Percentiles rank a stretch among this genome's conserved stretches.
These are phyloP conservation scores for Agrochola circellaris DNA, from an alignment of 2,888 invertebrate genomes.

Conservation along the genomic window DNA sequence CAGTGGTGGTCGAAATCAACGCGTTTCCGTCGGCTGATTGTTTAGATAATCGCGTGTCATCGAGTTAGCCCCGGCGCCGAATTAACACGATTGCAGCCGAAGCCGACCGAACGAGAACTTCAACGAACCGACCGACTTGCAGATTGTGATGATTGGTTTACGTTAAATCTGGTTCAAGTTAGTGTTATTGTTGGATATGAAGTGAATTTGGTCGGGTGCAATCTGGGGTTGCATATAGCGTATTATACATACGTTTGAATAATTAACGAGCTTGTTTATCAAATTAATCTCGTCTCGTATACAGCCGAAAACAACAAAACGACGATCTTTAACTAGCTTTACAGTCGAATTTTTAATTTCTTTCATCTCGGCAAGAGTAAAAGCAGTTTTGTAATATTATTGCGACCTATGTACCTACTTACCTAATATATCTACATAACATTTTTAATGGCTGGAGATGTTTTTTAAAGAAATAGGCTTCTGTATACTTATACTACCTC, in stretches of 20 bases:
- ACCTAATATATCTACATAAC: no score
- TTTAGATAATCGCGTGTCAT: conserved; percentile 80
- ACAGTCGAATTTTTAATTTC: neutral
- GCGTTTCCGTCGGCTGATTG: conserved; percentile 73
- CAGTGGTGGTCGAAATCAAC: conserved; percentile 75
- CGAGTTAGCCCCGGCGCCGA: conserved; percentile 72
- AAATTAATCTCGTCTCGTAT: neutral
- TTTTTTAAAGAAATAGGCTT: neutral
- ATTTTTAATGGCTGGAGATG: neutral
- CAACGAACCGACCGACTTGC: conserved; percentile 61
- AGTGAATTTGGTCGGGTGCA: conserved; percentile 38
- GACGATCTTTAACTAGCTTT: neutral
- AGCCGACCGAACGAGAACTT: conserved; percentile 62
- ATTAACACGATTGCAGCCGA: conserved; percentile 74
- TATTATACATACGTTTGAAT: neutral
- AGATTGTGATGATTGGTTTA: conserved; percentile 65
- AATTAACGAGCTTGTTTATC: conserved; percentile 2
- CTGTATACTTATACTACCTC: neutral
- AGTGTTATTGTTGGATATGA: conserved; percentile 57
- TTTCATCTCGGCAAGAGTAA: neutral
- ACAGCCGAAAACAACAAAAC: neutral
- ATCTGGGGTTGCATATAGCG: neutral
- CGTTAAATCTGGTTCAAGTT: conserved; percentile 61
- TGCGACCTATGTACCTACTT: neutral
- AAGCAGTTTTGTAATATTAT: neutral